These are phyloP conservation scores for Euglossa dilemma DNA, from an alignment of 1,140 invertebrate species.

Conservation along the genomic window DNA sequence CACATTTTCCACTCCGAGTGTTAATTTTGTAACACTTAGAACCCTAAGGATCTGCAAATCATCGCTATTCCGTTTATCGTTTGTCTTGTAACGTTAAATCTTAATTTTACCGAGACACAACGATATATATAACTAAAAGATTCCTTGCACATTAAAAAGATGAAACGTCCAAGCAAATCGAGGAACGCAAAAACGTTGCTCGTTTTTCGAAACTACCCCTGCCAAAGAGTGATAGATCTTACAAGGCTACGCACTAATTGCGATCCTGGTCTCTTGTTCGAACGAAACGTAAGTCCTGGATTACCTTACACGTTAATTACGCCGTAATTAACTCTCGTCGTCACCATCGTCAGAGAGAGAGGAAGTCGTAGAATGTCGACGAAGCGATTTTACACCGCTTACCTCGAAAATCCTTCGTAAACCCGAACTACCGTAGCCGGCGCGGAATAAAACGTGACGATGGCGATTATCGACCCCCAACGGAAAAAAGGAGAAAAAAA, in stretches of 20 bases:
- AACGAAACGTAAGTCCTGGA: conserved; percentile 57
- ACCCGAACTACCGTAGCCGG: conserved; percentile 37
- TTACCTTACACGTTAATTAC: conserved; percentile 67
- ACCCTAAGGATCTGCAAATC: no score
- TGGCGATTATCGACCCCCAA: conserved; percentile 57
- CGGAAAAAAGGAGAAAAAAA: conserved; percentile 52
- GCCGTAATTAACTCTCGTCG: conserved; percentile 62
- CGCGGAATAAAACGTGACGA: conserved; percentile 63
- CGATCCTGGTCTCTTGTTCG: conserved; percentile 49
- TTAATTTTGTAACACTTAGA: no score
- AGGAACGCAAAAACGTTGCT: not conserved
- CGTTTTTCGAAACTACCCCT: not conserved
- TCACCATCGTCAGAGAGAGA: conserved; percentile 28
- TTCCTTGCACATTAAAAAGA: no score
- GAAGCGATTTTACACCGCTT: conserved; percentile 62
- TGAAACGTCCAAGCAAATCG: not conserved
- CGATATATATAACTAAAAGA: not conserved
- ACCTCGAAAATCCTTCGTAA: conserved; percentile 61
- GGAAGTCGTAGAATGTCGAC: conserved; percentile 59
- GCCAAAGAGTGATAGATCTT: conserved; percentile 50
- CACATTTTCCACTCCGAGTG: no score
- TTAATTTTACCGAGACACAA: no score
- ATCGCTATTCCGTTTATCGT: no score
- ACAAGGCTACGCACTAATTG: conserved; percentile 52
- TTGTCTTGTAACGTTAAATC: no score